Evolutionary conservation across 2,888 invertebrate species (phyloP), one percentile per base, ranked within the genome.

Genomic region (Folsomia candida): DNA sequence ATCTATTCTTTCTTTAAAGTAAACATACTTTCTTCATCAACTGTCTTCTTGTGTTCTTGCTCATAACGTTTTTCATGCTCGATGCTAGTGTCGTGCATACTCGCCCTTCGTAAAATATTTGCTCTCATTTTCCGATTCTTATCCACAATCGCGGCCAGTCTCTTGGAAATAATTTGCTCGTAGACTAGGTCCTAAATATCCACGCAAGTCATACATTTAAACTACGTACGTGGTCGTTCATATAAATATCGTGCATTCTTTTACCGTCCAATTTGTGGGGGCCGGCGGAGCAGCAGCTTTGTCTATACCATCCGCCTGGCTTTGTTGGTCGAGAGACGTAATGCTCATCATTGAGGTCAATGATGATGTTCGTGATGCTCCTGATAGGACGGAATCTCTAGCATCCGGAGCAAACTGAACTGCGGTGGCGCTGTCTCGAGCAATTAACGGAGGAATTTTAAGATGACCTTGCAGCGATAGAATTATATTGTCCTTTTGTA

Each of bases 131-230:
- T 64, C n/a, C 66, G 51, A 57, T 78, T 78, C 20, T 71, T 70
- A 4, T 73, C 70, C 2, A 76, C 71, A 64, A 78, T 78, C 3
- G 75, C 66, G 20, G 71, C 63, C 1, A 76, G 28, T 24, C 77
- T 18, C 22, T 66, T 70, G 0, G 73, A 60, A 4, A 78, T 66
- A 29, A 78, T 73, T 60, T 74, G 75, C n/a, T 78, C 75, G 51
- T 76, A 78, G n/a, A 76, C 47, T 47, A 47, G 18, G 18, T 47
- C 47, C n/a, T n/a, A n/a, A n/a, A n/a, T n/a, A n/a, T n/a, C n/a
- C n/a, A n/a, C n/a, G n/a, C n/a, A n/a, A n/a, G n/a, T n/a, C n/a
- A n/a, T n/a, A n/a, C n/a, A n/a, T n/a, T n/a, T n/a, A n/a, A n/a
- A n/a, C n/a, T n/a, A n/a, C n/a, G n/a, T n/a, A n/a, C n/a, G n/a